phyloP scores from a whole-genome alignment of 2,797 vertebrate genomes.

The Darevskia nairensis region DNA sequence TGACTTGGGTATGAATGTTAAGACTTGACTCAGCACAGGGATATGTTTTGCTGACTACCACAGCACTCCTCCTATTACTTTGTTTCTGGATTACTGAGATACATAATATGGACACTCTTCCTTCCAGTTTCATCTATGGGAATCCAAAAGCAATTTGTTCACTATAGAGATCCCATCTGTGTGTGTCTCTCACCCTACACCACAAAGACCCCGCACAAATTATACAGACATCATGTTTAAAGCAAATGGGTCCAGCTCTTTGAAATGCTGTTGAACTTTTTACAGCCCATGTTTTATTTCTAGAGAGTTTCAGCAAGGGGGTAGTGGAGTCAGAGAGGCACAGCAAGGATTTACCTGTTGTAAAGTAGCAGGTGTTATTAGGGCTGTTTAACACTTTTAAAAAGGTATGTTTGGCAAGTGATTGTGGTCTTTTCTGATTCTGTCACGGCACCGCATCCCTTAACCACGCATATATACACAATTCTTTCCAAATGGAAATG shows the following conservation, averaged over 20 bases:
- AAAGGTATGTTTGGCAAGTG: background rate
- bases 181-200: background rate
- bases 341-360: background rate
- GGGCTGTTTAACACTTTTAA: background rate
- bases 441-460: background rate
- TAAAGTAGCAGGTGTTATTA: no score
- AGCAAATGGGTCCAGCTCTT: no score
- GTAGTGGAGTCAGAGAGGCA: background rate
- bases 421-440: background rate
- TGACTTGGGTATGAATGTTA: background rate
- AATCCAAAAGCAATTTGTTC: background rate
- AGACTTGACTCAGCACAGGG: background rate
- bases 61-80: background rate
- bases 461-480: background rate
- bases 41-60: slow-evolving; percentile 2
- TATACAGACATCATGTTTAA: background rate
- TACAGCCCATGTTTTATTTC: background rate
- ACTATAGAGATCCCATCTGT: background rate
- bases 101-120: no score
- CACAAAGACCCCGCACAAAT: background rate
- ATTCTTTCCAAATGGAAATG: background rate
- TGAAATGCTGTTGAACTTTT: background rate
- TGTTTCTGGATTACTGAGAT: no score
- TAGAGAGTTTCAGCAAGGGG: background rate
- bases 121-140: background rate